A percentile compares a stretch with the other conserved stretches of the same genome.
Evolutionary conservation across 92 coral and sea anemone species (phyloP).

Genomic region (Siderastrea radians): DNA sequence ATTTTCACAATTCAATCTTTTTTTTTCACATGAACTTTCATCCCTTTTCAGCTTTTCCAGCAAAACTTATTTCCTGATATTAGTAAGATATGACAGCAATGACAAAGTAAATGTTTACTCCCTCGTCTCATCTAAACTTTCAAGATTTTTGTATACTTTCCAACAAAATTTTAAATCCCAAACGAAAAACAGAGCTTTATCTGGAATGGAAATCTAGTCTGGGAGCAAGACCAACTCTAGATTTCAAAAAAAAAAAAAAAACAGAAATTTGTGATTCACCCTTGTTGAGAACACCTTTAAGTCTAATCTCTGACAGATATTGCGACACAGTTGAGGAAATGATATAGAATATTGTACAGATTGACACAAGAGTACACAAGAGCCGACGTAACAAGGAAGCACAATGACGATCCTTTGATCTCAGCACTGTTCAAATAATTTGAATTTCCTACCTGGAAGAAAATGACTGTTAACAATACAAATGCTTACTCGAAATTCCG

Average conservation of each 20-base stretch:
- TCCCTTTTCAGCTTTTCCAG: not conserved
- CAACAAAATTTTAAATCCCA: not conserved
- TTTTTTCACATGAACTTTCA: not conserved
- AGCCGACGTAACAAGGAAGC: conserved; percentile 18
- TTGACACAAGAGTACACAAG: not conserved
- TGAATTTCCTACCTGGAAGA: not conserved
- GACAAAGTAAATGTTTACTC: conserved; percentile 21
- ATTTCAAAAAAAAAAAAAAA: no score
- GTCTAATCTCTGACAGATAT: not conserved
- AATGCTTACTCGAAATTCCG: not conserved
- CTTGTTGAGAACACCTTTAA: not conserved
- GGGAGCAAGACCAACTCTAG: not conserved
- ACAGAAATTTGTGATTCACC: no score
- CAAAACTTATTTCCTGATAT: conserved; percentile 15
- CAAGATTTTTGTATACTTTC: not conserved
- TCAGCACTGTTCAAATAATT: not conserved
- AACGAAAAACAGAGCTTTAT: not conserved
- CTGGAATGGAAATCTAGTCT: not conserved
- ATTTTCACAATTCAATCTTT: not conserved
- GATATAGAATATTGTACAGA: not conserved
- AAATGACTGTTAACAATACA: not conserved
- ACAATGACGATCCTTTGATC: not conserved
- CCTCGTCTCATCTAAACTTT: not conserved
- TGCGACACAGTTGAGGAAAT: not conserved
- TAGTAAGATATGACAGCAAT: not conserved